phyloP scores from a whole-genome alignment of 2,888 invertebrate species.

The Hirtodrosophila alboralis region DNA sequence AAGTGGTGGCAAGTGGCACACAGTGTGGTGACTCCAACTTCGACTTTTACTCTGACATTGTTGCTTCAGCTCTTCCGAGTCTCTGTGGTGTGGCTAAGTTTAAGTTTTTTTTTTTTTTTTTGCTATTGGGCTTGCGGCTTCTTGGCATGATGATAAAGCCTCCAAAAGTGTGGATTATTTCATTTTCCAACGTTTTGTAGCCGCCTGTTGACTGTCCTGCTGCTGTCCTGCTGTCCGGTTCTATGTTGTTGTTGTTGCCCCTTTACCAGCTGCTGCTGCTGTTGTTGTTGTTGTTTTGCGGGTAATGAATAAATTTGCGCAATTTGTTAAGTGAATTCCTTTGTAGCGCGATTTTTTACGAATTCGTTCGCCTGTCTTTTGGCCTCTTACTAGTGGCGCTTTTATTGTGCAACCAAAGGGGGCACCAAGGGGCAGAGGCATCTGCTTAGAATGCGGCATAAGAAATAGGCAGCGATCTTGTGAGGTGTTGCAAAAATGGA shows the following conservation, averaged over 20 bases:
- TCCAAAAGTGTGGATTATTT: constrained; percentile 78
- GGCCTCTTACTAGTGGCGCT: constrained; percentile 55
- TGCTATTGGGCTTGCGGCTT: constrained; percentile 50
- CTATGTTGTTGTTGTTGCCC: constrained; percentile 11
- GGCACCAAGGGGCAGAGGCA: constrained; percentile 12
- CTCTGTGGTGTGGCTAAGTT: constrained; percentile 26
- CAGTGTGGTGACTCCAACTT: constrained; percentile 12
- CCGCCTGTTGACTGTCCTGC: constrained; percentile 37
- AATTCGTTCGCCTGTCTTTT: constrained; percentile 59
- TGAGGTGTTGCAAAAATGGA: neutral
- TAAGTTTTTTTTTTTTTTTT: too few relatives aligned
- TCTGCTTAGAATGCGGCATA: constrained; percentile 49
- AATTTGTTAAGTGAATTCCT: constrained; percentile 81
- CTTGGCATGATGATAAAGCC: constrained; percentile 70
- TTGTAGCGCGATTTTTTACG: constrained; percentile 78
- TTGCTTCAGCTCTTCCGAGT: constrained; percentile 1
- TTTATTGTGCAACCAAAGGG: constrained; percentile 26
- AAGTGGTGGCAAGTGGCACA: constrained; percentile 58
- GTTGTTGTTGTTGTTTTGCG: constrained; percentile 72
- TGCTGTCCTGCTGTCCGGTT: constrained; percentile 6
- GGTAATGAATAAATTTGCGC: constrained; percentile 81
- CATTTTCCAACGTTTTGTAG: constrained; percentile 77
- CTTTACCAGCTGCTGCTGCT: constrained; percentile 20
- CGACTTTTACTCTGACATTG: constrained; percentile 42
- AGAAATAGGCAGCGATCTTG: constrained; percentile 31